Percentiles rank a stretch among this genome's conserved stretches.
These are phyloP conservation scores for Chloroclystis v-ata DNA, from an alignment of 2,888 invertebrate genomes.

Conservation along the genomic window DNA sequence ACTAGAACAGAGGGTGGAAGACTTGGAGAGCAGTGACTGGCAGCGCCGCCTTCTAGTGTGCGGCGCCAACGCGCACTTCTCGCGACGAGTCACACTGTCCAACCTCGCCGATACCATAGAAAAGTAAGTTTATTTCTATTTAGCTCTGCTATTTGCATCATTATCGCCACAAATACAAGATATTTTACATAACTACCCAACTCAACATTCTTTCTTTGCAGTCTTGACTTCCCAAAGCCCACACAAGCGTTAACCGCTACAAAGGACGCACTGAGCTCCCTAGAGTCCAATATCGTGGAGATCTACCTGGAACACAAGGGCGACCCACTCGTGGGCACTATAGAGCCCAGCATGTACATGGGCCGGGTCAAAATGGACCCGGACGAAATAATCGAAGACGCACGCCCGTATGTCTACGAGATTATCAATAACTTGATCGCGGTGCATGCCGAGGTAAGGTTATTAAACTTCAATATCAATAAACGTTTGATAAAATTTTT, in stretches of 20 bases:
- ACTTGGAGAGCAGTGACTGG: slow-evolving; percentile 74
- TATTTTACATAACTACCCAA: neutral
- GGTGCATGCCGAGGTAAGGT: slow-evolving; percentile 83
- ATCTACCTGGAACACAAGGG: slow-evolving; percentile 93
- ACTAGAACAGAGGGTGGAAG: slow-evolving; percentile 61
- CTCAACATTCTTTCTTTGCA: slow-evolving; percentile 30
- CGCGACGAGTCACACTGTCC: slow-evolving; percentile 84
- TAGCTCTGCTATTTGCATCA: no score
- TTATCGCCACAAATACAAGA: no score
- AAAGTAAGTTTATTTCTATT: slow-evolving; percentile 61
- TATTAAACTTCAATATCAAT: no score
- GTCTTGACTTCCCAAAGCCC: slow-evolving; percentile 86
- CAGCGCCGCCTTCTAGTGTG: slow-evolving; percentile 90
- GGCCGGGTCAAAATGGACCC: slow-evolving; percentile 92
- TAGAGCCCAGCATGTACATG: slow-evolving; percentile 97
- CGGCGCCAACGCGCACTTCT: slow-evolving; percentile 92
- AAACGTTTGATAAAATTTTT: no score
- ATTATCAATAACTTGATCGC: slow-evolving; percentile 89
- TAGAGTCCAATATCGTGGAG: slow-evolving; percentile 83
- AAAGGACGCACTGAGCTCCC: slow-evolving; percentile 78
- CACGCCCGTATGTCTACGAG: slow-evolving; percentile 93
- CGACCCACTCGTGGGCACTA: slow-evolving; percentile 96
- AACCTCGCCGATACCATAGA: slow-evolving; percentile 83
- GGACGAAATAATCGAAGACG: slow-evolving; percentile 85
- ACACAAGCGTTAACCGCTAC: slow-evolving; percentile 83